Percentiles rank a stretch among this genome's conserved stretches.
These are phyloP conservation scores for Neosalanx taihuensis DNA, from an alignment of 2,797 vertebrate species.

Conservation along the genomic window DNA sequence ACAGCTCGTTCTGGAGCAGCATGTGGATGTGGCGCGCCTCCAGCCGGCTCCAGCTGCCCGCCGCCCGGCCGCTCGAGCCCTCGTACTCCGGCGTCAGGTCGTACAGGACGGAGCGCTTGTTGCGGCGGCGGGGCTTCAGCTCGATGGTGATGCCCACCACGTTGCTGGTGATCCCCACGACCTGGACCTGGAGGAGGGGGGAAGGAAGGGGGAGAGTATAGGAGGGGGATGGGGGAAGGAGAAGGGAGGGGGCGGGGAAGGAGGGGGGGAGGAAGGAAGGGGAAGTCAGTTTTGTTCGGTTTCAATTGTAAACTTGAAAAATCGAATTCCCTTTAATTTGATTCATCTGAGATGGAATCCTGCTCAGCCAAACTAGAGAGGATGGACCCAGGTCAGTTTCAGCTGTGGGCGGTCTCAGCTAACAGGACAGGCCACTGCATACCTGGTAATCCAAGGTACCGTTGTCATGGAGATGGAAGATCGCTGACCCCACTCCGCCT, in stretches of 20 bases:
- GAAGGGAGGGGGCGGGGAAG: too few relatives aligned
- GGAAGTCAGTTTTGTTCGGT: background rate
- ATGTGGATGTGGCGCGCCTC: conserved; percentile 90
- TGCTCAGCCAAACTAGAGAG: too few relatives aligned
- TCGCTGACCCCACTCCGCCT: conserved; percentile 86
- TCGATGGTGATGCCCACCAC: conserved; percentile 86
- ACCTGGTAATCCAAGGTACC: conserved; percentile 93
- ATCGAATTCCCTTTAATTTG: background rate
- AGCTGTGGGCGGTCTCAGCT: background rate
- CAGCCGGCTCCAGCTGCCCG: conserved; percentile 77
- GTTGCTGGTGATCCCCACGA: conserved; percentile 81
- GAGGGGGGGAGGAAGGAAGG: too few relatives aligned
- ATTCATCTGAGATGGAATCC: background rate
- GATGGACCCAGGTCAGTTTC: too few relatives aligned
- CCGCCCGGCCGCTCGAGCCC: conserved; percentile 43
- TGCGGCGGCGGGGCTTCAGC: conserved; percentile 87
- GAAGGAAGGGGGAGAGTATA: background rate
- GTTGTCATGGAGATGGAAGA: conserved; percentile 84
- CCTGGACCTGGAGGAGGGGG: conserved; percentile 76
- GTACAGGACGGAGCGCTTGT: conserved; percentile 84
- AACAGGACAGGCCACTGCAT: conserved; percentile 14
- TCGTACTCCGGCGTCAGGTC: conserved; percentile 76
- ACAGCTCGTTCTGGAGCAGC: conserved; percentile 95
- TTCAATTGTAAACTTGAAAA: background rate
- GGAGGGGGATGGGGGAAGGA: too few relatives aligned